Conservation (phyloP, 2,797 vertebrate species). For the Arrhamphus sclerolepis region DNA sequence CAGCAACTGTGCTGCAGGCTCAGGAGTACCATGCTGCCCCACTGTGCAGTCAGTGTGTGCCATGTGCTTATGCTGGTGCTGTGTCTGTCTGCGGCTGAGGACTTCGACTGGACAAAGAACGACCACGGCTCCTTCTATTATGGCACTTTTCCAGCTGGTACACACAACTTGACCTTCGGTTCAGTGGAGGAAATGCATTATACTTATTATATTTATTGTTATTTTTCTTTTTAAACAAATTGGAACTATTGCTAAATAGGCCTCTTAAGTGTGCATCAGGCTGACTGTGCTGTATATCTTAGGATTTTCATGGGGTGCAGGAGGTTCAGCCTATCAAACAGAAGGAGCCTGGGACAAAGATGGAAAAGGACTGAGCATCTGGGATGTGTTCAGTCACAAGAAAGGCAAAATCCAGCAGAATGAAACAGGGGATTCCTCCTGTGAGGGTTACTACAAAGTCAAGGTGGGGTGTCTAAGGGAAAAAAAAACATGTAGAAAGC, state of each 20-base stretch:
- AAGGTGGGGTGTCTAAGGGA: slow-evolving; percentile 82
- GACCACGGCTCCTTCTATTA: slow-evolving; percentile 92
- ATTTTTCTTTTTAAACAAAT: too few species aligned
- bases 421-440: slow-evolving; percentile 88
- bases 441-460: slow-evolving; percentile 89
- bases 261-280: not conserved
- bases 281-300: slow-evolving; percentile 16
- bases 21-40: slow-evolving; percentile 75
- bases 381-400: slow-evolving; percentile 90
- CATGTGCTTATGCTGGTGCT: slow-evolving; percentile 82
- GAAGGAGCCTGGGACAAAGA: slow-evolving; percentile 96
- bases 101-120: slow-evolving; percentile 88
- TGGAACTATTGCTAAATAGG: not conserved
- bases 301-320: slow-evolving; percentile 95
- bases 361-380: slow-evolving; percentile 94
- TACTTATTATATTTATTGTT: too few species aligned
- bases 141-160: slow-evolving; percentile 91
- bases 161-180: slow-evolving; percentile 3
- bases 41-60: slow-evolving; percentile 58
- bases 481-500: not conserved
- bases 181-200: not conserved
- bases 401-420: slow-evolving; percentile 84
- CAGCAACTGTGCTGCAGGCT: slow-evolving; percentile 58
- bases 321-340: slow-evolving; percentile 94
- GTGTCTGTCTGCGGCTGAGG: slow-evolving; percentile 81